A percentile compares a stretch with the other conserved stretches of the same genome.
Evolutionary conservation across 2,797 vertebrate species (phyloP).

Genomic region (Alectoris magna): DNA sequence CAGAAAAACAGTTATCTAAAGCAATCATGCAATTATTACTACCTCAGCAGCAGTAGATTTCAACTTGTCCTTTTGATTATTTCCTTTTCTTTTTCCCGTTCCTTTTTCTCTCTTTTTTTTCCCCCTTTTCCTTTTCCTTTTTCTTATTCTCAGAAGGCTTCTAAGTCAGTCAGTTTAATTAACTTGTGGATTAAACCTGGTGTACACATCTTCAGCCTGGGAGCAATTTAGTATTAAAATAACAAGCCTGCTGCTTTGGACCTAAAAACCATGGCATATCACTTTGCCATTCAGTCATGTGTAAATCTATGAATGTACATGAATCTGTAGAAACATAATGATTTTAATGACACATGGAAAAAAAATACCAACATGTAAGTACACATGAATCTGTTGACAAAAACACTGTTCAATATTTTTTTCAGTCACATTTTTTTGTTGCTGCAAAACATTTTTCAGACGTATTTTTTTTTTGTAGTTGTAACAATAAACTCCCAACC

Average conservation of each 20-base stretch:
- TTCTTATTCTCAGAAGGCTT: neutral
- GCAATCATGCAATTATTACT: neutral
- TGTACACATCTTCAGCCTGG: neutral
- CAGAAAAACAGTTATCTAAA: neutral
- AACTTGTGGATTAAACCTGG: neutral
- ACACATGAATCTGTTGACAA: neutral
- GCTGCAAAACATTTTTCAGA: neutral
- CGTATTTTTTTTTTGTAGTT: neutral
- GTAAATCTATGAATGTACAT: neutral
- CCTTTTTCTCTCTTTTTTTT: neutral
- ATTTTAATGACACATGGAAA: neutral
- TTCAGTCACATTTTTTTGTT: neutral
- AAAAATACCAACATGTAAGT: neutral
- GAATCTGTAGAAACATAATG: neutral
- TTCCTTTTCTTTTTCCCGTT: neutral
- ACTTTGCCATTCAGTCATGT: neutral
- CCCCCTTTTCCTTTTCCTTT: neutral
- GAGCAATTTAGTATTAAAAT: neutral
- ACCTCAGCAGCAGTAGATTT: neutral
- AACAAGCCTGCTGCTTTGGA: neutral
- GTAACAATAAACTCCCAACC: neutral
- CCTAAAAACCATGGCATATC: neutral
- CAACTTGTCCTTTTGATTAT: neutral
- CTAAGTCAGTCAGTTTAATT: neutral
- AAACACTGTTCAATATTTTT: neutral